Base-by-base conservation (phyloP, 2,888 invertebrate genomes). In the Subacronicta megacephala region DNA sequence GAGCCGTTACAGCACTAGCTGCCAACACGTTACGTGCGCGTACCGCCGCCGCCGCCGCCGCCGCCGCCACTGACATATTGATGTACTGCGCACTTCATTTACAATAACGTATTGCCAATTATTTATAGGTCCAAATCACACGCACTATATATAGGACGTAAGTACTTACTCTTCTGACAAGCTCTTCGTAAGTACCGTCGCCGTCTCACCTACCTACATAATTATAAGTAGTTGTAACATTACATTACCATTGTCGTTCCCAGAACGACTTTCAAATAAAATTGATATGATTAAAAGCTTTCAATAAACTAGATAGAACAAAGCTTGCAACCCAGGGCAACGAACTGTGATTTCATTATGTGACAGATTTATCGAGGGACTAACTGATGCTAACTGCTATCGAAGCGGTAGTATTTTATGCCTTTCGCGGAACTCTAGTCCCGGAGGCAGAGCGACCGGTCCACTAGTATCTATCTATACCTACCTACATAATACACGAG, bases 301-400 rank as follows among this genome's bases (percentile, higher is more conserved):
- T 59, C 72, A 52, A 77, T 78, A 78, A 75, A 76, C 69, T 69
- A 76, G 63, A 73, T 51, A 65, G 67, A 76, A 75, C 76, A 73
- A 75, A 75, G 74, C 62, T 65, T 47, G 67, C 65, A 54, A 58
- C 45, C 59, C 62, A 40, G 83, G 80, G 69, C 84, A 78, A 78
- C 82, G 83, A 82, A 82, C 85, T 81, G 67, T 71, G 77, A 75
- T 77, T 75, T 75, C 61, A 72, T 71, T 75, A 69, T 64, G 77
- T 66, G 88, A 88, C 85, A 88, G 87, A 89, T 89, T 89, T 89
- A 90, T 89, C 75, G 80, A 69, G 62, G 74, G 73, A 49, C 75
- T 73, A 81, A 80, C 75, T 72, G 81, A 79, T 72, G 69, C 65
- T 77, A 78, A 75, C 77, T 62, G 81, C 80, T 67, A 60, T 75